Conservation (phyloP, 92 coral and sea anemone species). For the Diadumene lineata region DNA sequence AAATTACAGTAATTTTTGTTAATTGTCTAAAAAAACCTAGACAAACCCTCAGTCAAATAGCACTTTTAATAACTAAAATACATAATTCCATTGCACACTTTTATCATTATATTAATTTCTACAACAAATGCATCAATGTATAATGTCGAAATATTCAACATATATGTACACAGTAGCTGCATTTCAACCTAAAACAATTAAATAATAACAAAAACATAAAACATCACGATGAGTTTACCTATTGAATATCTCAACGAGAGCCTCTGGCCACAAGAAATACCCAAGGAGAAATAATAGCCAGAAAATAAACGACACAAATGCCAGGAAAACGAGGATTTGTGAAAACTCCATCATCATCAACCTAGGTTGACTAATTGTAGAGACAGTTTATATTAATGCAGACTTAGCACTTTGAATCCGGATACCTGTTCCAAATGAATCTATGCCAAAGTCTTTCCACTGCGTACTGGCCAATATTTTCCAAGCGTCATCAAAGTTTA, state of each 20-base stretch:
- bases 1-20: no score
- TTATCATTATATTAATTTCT: neutral
- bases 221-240: conserved; percentile 22
- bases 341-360: conserved; percentile 8
- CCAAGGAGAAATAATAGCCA: conserved; percentile 28
- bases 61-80: no score
- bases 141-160: neutral
- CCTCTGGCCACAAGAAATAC: conserved; percentile 44
- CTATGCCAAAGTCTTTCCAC: neutral
- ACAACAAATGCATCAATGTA: neutral
- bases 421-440: neutral
- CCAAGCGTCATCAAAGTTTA: neutral
- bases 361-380: neutral
- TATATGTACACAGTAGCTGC: neutral
- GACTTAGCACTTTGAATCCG: neutral
- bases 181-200: neutral
- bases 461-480: neutral
- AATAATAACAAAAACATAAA: neutral
- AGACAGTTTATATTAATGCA: neutral
- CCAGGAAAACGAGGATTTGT: conserved; percentile 8
- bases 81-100: no score
- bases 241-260: conserved; percentile 50
- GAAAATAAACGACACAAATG: conserved; percentile 15
- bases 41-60: no score
- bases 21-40: no score